These are phyloP conservation scores for Plagiodera versicolora DNA, from an alignment of 2,888 invertebrate genomes.

Conservation along the genomic window DNA sequence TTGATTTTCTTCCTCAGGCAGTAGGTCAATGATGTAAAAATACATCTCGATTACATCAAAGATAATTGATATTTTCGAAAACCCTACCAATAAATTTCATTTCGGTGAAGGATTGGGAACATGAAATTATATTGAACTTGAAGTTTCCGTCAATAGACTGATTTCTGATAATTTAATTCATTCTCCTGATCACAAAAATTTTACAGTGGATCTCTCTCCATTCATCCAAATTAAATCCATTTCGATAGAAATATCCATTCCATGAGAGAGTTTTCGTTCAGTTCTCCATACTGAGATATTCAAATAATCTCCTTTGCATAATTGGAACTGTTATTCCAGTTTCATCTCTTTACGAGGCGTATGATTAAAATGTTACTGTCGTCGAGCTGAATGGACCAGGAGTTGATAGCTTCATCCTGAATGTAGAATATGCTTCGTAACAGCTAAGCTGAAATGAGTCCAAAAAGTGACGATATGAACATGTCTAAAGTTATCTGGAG, in stretches of 20 bases:
- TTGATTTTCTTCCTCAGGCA: no score
- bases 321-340: not conserved
- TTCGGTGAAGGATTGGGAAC: no score
- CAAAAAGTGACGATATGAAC: no score
- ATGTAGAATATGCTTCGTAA: not conserved
- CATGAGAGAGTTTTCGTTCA: not conserved
- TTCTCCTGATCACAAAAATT: not conserved
- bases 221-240: not conserved
- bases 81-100: no score
- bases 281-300: not conserved
- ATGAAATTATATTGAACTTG: no score
- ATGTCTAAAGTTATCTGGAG: no score
- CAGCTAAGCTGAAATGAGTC: no score
- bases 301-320: not conserved
- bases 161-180: no score
- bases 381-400: not conserved
- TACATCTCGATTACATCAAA: no score
- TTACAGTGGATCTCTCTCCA: not conserved
- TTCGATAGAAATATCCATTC: not conserved
- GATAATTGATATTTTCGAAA: no score
- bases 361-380: not conserved
- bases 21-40: no score
- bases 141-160: no score
- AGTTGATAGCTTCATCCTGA: not conserved
- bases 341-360: not conserved